These are phyloP conservation scores for Drosophila persimilis DNA, from an alignment of 1,140 invertebrate species.

Conservation along the genomic window DNA sequence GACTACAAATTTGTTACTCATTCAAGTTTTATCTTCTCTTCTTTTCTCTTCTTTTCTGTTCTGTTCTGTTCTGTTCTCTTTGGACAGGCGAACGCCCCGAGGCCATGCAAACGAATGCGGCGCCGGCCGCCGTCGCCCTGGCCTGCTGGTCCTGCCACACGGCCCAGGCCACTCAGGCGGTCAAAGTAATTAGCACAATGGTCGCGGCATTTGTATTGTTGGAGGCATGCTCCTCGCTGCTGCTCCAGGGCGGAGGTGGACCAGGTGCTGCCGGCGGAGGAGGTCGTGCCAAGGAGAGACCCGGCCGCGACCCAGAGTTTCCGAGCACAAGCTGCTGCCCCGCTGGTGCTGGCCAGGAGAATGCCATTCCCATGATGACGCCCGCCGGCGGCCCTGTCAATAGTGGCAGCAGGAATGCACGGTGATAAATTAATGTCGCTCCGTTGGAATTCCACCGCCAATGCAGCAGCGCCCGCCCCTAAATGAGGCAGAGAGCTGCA, in stretches of 20 bases:
- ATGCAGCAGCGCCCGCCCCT: conserved; percentile 59
- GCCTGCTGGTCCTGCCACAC: conserved; percentile 70
- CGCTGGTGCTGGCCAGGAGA: conserved; percentile 25
- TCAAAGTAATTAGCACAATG: conserved; percentile 82
- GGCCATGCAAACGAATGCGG: conserved; percentile 82
- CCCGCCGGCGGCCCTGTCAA: conserved; percentile 51
- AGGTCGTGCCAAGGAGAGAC: conserved; percentile 11
- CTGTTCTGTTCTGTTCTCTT: not conserved
- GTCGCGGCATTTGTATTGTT: conserved; percentile 75
- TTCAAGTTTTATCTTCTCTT: conserved; percentile 43
- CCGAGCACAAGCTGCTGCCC: not conserved
- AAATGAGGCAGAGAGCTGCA: conserved; percentile 53
- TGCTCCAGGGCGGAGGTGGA: conserved; percentile 42
- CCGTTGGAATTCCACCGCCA: conserved; percentile 70
- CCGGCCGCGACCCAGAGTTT: not conserved
- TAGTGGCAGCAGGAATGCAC: conserved; percentile 63
- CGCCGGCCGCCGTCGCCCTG: conserved; percentile 66
- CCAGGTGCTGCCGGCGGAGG: conserved; percentile 1
- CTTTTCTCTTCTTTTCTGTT: conserved; percentile 2
- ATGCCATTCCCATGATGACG: conserved; percentile 5
- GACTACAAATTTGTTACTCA: conserved; percentile 73
- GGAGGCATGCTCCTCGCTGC: conserved; percentile 68
- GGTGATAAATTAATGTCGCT: conserved; percentile 75
- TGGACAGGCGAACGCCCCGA: conserved; percentile 80
- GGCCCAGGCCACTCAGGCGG: conserved; percentile 63